Evolutionary conservation across 2,113 vertebrate species (phyloP), one percentile per base, ranked within the genome.

Genomic region (Albula goreensis): DNA sequence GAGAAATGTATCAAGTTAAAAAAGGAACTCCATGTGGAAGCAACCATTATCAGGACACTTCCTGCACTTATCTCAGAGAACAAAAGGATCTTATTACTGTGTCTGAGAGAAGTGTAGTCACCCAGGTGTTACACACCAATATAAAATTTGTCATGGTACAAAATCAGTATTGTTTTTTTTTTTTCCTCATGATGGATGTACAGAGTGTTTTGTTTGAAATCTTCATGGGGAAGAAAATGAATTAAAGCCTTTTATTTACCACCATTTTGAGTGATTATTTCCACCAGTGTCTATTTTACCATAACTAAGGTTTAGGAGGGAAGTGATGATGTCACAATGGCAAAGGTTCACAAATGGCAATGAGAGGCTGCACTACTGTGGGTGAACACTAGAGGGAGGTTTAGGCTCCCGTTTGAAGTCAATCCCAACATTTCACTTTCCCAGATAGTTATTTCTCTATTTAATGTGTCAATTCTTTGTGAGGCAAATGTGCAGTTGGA

Each of bases 91-190:
- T 74, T 7, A 31, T 22, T 74, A 74, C 31, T 74, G 31, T 74
- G 25, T 74, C 8, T n/a, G 22, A 25, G 22, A 74, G 70, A 74
- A 74, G 70, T 22, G 31, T 74, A 74, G 8, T 17, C 12, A n/a
- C 63, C 63, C 70, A n/a, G 9, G 22, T 74, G 5, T 74, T 74
- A 74, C 22, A 74, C 3, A 22, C 70, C 70, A 74, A 74, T 74
- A 74, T 74, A 22, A 25, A 25, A n/a, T 74, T 31, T 74, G 70
- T 74, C 22, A 74, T 74, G 70, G 70, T 25, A 74, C 70, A 74
- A 74, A 66, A 74, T 74, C 70, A 74, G 70, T 74, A 74, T 74
- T 74, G 70, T 74, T 74, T 74, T 74, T 25, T 74, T 74, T 74
- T 74, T 7, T 74, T 74, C 22, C 70, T 74, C 70, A 74, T 74